Percentiles rank a stretch among this genome's conserved stretches.
Conservation (phyloP, 2,113 vertebrate genomes). For the Mus pahari region DNA sequence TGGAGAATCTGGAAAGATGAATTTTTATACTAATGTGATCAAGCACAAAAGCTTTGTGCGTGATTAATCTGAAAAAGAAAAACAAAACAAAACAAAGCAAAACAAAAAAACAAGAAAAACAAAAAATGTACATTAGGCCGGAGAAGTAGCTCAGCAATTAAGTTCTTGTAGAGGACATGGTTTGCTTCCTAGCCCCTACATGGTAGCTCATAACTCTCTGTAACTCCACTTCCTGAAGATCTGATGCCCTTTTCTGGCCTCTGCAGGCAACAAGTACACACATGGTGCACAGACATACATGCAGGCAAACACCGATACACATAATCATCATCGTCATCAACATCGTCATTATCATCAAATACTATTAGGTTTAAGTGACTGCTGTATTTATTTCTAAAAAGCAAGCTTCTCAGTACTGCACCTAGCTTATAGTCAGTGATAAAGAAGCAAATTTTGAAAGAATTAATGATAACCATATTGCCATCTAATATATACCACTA, state of each 20-base stretch:
- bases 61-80: constrained; percentile 24
- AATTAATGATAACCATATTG: constrained; percentile 14
- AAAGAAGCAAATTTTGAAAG: constrained; percentile 35
- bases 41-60: constrained; percentile 27
- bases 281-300: neutral
- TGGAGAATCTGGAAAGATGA: neutral
- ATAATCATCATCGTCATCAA: neutral
- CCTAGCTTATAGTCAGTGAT: neutral
- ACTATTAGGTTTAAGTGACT: neutral
- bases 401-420: neutral
- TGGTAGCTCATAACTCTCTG: too few species aligned
- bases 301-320: neutral
- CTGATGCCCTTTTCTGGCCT: neutral
- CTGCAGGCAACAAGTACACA: neutral
- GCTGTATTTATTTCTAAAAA: constrained; percentile 48
- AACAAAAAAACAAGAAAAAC: too few species aligned
- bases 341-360: too few species aligned
- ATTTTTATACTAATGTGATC: constrained; percentile 46
- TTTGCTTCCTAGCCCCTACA: neutral
- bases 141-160: neutral
- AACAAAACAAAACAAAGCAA: too few species aligned
- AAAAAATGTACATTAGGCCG: neutral
- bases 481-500: neutral
- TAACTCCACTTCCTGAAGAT: neutral
- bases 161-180: neutral